Evolutionary conservation across 2,113 vertebrate genomes (phyloP).

Genomic region (Tachycineta bicolor): DNA sequence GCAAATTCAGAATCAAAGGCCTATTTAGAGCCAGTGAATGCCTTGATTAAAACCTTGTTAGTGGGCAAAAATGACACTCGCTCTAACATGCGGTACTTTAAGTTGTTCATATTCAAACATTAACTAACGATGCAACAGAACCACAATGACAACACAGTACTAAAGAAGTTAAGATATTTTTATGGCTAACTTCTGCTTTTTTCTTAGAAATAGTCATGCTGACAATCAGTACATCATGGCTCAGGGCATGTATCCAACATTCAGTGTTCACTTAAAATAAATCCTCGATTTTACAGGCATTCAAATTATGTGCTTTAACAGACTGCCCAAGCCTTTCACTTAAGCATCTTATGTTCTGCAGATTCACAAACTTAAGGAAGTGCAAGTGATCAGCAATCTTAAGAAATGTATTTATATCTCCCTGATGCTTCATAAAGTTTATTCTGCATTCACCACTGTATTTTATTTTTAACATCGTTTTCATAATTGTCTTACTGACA

Average conservation of each 20-base stretch:
- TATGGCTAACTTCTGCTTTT: not conserved
- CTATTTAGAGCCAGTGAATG: constrained; percentile 64
- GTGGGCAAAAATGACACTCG: constrained; percentile 37
- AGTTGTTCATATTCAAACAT: not conserved
- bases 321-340: not conserved
- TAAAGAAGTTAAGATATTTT: constrained; percentile 7
- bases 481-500: not conserved
- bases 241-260: not conserved
- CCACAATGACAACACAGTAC: not conserved
- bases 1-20: constrained; percentile 73
- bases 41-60: constrained; percentile 70
- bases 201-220: not conserved
- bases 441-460: not conserved
- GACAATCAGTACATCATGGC: not conserved
- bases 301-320: not conserved
- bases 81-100: constrained; percentile 1
- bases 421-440: not conserved
- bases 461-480: not conserved
- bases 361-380: not conserved
- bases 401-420: not conserved
- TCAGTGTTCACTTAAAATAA: not conserved
- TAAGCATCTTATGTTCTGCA: not conserved
- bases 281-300: not conserved
- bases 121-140: not conserved
- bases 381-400: not conserved